Evolutionary conservation across 2,113 vertebrate genomes (phyloP).

Genomic region (Calyptommatus sinebrachiatus): DNA sequence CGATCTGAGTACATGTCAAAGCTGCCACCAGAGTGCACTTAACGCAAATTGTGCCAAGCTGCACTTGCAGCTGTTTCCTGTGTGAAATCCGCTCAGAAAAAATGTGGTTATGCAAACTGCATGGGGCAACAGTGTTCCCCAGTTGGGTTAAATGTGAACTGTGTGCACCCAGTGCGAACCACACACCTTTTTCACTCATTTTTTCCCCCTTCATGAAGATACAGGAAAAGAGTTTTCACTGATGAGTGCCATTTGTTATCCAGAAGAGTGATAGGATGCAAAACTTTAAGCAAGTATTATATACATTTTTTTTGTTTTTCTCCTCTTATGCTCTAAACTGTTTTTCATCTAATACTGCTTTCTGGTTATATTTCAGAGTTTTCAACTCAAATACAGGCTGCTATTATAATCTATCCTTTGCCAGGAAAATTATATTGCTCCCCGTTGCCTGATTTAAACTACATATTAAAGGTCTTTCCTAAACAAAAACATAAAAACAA

Average conservation of each 20-base stretch:
- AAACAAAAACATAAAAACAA: background rate
- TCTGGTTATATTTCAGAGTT: background rate
- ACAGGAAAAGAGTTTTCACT: no score
- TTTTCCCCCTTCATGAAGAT: no score
- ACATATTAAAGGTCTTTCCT: constrained; percentile 33
- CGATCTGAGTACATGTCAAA: no score
- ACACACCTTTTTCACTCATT: no score
- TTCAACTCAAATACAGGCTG: constrained; percentile 6
- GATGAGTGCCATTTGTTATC: background rate
- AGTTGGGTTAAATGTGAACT: no score
- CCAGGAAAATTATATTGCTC: constrained; percentile 15
- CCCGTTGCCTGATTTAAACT: constrained; percentile 40
- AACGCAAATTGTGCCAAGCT: no score
- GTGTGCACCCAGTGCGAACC: no score
- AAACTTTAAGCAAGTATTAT: background rate
- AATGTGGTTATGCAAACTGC: no score
- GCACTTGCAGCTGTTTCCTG: no score
- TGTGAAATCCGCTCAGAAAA: no score
- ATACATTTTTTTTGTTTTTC: background rate
- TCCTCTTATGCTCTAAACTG: background rate
- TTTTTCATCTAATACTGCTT: background rate
- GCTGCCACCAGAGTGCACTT: no score
- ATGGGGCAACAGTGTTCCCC: no score
- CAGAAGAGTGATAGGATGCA: background rate
- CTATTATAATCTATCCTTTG: constrained; percentile 26